These are phyloP conservation scores for Dynastes tityus DNA, from an alignment of 2,888 invertebrate genomes.

Conservation along the genomic window DNA sequence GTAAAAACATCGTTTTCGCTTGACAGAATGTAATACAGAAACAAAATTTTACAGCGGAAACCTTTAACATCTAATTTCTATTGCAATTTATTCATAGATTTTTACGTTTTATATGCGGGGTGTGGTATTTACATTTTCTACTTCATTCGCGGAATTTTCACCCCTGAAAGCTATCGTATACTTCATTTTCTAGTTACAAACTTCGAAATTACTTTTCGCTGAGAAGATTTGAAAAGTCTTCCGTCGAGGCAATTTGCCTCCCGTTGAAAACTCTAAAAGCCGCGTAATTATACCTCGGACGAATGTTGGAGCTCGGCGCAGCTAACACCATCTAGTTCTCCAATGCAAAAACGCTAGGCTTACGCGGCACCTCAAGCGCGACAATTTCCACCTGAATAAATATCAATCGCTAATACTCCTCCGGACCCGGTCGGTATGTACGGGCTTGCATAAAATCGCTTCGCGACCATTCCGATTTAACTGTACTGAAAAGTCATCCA, in stretches of 20 bases:
- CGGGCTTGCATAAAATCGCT: slow-evolving; percentile 19
- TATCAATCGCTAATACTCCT: slow-evolving; percentile 19
- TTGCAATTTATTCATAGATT: too few relatives aligned
- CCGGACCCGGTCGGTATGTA: neutral
- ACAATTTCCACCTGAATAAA: slow-evolving; percentile 34
- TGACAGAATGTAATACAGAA: too few relatives aligned
- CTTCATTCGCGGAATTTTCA: neutral
- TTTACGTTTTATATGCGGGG: too few relatives aligned
- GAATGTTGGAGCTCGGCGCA: neutral
- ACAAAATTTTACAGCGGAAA: too few relatives aligned
- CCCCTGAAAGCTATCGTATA: neutral
- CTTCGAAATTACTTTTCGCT: neutral
- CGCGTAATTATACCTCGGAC: neutral
- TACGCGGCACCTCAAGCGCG: slow-evolving; percentile 5
- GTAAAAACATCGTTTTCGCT: too few relatives aligned
- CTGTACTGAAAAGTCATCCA: slow-evolving; percentile 20
- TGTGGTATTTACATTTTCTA: neutral
- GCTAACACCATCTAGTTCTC: neutral
- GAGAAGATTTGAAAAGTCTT: slow-evolving; percentile 1
- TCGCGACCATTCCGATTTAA: slow-evolving; percentile 5
- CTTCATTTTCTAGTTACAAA: slow-evolving; percentile 6
- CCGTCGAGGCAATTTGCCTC: neutral
- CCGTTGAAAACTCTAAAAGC: neutral
- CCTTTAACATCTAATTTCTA: too few relatives aligned
- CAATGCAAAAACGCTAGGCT: neutral